Base-by-base conservation (phyloP, 2,888 invertebrate species). In the Ophraella communa region DNA sequence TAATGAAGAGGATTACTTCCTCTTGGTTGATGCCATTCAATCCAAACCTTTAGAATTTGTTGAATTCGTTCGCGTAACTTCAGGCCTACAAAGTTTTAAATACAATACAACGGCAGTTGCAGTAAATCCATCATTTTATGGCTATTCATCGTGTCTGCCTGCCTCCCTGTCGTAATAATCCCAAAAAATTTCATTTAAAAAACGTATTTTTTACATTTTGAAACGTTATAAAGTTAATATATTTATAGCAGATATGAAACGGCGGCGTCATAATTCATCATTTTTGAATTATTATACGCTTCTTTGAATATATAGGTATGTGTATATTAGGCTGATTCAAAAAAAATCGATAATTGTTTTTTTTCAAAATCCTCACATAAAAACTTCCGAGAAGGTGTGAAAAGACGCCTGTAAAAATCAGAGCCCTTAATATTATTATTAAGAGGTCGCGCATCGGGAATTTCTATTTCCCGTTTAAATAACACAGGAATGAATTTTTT, bases 161-260 rank as follows among this genome's bases (percentile, higher is more conserved):
- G n/a, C n/a, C 39, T 14, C 1, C 7, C 1, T 39, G 14, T 7
- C 7, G 39, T 39, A 39, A 39, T 39, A 39, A 39, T 39, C 39
- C 7, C 17, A 39, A n/a, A n/a, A 47, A 47, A 47, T 47, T 47
- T 47, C 11, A 47, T 47, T 45, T 23, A 47, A 47, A 47, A 47
- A 23, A 23, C n/a, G 23, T 47, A 23, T 47, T 47, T 47, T 47
- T 47, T 23, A 47, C n/a, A n/a, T 23, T 47, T 47, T 47, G 23
- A 23, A 23, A 17, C 39, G 35, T 14, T 35, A 14, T 14, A 39
- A 14, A 39, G 14, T 39, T 39, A 39, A 39, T 39, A 39, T 39
- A 39, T 35, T 35, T 47, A 47, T n/a, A 47, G 23, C 23, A 23
- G 21, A 21, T 47, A 23, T 23, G 21, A 47, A 23, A 47, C 23